These are phyloP conservation scores for Thaleichthys pacificus DNA, from an alignment of 2,797 vertebrate species.

Conservation along the genomic window DNA sequence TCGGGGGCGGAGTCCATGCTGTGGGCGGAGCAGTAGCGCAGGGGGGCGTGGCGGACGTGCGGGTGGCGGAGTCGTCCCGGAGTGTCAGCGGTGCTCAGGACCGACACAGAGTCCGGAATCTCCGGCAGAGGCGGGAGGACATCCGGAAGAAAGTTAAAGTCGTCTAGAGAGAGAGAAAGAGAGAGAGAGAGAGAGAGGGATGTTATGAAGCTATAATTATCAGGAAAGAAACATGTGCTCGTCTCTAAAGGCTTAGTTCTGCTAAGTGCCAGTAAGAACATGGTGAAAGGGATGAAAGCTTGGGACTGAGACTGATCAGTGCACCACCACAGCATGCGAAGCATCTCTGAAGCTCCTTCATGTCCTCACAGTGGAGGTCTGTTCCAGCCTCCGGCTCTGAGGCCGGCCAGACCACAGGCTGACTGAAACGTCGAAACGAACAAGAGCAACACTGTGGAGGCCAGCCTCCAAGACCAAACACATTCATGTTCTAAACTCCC, in stretches of 20 bases:
- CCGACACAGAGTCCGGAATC: conserved; percentile 72
- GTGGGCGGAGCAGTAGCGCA: conserved; percentile 74
- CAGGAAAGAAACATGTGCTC: background rate
- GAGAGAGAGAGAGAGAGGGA: background rate
- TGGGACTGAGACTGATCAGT: background rate
- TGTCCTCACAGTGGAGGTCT: background rate
- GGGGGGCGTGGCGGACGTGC: conserved; percentile 60
- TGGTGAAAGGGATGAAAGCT: background rate
- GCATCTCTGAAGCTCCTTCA: background rate
- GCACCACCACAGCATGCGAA: background rate
- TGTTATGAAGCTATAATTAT: too few relatives aligned
- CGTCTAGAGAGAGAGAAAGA: conserved; percentile 73
- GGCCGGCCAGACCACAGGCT: conserved; percentile 33
- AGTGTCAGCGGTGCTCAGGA: conserved; percentile 69
- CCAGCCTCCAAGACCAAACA: conserved; percentile 10
- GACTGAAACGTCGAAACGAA: conserved; percentile 38
- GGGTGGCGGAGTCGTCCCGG: conserved; percentile 72
- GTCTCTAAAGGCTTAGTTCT: background rate
- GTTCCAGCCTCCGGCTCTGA: background rate
- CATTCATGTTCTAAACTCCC: conserved; percentile 33
- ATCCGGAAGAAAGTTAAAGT: conserved; percentile 79
- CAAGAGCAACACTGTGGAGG: background rate
- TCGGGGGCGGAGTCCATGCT: conserved; percentile 90
- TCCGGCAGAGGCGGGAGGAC: conserved; percentile 80
- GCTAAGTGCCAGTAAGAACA: background rate